Evolutionary conservation across 35 echinoderm and acorn worm genomes (phyloP).

Genomic region (Heliocidaris tuberculata): DNA sequence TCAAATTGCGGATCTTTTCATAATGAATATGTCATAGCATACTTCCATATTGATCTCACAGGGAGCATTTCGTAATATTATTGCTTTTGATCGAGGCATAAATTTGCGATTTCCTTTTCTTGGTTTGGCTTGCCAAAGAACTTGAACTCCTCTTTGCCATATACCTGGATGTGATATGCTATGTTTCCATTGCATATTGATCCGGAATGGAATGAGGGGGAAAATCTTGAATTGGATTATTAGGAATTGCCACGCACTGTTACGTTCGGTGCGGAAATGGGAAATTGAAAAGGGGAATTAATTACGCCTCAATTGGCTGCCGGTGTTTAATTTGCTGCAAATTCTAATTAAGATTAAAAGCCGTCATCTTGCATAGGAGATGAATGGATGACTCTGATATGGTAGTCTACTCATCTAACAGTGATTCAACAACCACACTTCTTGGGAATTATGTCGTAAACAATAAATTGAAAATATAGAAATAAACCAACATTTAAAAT

Average conservation of each 20-base stretch:
- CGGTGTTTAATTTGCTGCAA: conserved; percentile 41
- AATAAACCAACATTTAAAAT: not conserved
- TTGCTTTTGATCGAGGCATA: conserved; percentile 5
- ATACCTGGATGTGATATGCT: not conserved
- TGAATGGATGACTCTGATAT: not conserved
- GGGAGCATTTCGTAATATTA: not conserved
- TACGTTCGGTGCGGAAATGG: conserved; percentile 21
- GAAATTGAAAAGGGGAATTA: conserved; percentile 45
- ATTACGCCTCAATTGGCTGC: conserved; percentile 44
- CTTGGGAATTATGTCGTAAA: not conserved
- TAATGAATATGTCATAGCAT: not conserved
- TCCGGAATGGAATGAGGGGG: not conserved
- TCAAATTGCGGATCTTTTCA: conserved; percentile 8
- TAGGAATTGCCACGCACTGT: conserved; percentile 17
- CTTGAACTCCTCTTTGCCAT: not conserved
- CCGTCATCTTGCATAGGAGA: not conserved
- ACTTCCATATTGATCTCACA: not conserved
- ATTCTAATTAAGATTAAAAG: conserved; percentile 35
- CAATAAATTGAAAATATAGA: not conserved
- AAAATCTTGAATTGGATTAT: conserved; percentile 10
- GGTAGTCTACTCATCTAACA: not conserved
- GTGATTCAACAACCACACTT: not conserved
- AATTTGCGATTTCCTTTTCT: conserved; percentile 17
- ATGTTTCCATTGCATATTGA: not conserved
- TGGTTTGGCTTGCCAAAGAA: not conserved